phyloP scores from a whole-genome alignment of 2,113 vertebrate genomes.

The Tauraco erythrolophus region DNA sequence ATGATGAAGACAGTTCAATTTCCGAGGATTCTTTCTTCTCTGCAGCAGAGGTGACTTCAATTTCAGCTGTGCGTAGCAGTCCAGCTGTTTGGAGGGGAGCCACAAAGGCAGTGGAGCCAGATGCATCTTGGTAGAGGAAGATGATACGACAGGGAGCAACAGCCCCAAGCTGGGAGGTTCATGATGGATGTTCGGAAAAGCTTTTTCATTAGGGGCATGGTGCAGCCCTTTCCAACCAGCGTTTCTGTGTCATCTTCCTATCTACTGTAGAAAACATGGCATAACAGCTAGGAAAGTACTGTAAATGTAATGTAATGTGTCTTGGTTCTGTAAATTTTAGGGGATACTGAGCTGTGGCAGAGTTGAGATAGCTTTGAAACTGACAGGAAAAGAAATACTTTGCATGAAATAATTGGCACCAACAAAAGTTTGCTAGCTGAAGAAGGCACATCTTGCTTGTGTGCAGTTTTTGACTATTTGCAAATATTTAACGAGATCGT shows the following conservation, averaged over 20 bases:
- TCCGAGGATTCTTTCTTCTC: slow-evolving; percentile 97
- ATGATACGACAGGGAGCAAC: not conserved
- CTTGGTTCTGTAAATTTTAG: not conserved
- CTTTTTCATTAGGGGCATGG: not conserved
- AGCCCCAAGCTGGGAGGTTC: not conserved
- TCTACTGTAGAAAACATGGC: not conserved
- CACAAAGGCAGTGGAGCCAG: not conserved
- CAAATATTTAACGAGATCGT: not conserved
- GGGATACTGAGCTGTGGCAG: not conserved
- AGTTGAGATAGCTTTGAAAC: not conserved
- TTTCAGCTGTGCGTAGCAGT: not conserved
- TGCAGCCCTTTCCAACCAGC: not conserved
- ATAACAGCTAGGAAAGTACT: not conserved
- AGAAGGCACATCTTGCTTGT: not conserved
- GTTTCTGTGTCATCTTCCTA: not conserved
- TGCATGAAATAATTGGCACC: not conserved
- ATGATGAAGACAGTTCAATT: slow-evolving; percentile 85
- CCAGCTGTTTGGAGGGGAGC: not conserved
- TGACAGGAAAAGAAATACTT: not conserved
- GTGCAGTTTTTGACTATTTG: not conserved
- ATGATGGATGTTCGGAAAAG: not conserved
- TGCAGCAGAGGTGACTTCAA: slow-evolving; percentile 87
- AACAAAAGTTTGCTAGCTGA: not conserved
- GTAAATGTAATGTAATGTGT: not conserved
- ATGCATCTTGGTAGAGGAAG: not conserved